Conservation (phyloP, 2,113 vertebrate genomes). For the Menura novaehollandiae region DNA sequence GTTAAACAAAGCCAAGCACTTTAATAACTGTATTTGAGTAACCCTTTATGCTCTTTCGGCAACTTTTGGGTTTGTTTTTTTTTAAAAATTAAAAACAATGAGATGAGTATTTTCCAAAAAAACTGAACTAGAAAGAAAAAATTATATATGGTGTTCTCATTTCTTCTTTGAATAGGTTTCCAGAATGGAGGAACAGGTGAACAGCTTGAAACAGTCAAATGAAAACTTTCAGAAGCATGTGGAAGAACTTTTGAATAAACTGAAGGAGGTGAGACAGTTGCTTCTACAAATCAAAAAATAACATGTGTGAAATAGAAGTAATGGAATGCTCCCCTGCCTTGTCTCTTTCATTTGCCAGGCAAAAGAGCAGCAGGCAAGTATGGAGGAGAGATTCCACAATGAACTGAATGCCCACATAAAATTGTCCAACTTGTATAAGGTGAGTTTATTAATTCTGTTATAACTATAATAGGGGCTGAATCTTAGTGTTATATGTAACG, state of each 20-base stretch:
- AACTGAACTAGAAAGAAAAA: not conserved
- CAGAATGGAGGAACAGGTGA: slow-evolving; percentile 86
- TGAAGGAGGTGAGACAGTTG: slow-evolving; percentile 82
- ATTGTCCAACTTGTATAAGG: slow-evolving; percentile 93
- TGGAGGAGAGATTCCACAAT: slow-evolving; percentile 91
- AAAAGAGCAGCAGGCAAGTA: slow-evolving; percentile 85
- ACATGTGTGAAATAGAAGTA: not conserved
- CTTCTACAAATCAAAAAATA: not conserved
- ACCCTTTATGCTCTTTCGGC: not conserved
- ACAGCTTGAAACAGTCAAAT: slow-evolving; percentile 84
- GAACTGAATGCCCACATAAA: slow-evolving; percentile 95
- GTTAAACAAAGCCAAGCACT: not conserved
- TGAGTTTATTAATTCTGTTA: slow-evolving; percentile 20
- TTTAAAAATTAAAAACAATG: not conserved
- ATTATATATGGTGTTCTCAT: not conserved
- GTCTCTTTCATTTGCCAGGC: slow-evolving; percentile 67
- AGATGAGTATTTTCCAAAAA: not conserved
- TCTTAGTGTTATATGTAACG: not conserved
- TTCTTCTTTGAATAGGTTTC: slow-evolving; percentile 73
- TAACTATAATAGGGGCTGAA: fast-evolving
- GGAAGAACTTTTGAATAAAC: slow-evolving; percentile 85
- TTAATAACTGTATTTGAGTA: not conserved
- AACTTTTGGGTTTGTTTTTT: not conserved
- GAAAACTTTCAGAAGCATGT: slow-evolving; percentile 89
- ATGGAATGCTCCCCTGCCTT: not conserved